Evolutionary conservation across 2,797 vertebrate species (phyloP).

Genomic region (Sebastes minor): DNA sequence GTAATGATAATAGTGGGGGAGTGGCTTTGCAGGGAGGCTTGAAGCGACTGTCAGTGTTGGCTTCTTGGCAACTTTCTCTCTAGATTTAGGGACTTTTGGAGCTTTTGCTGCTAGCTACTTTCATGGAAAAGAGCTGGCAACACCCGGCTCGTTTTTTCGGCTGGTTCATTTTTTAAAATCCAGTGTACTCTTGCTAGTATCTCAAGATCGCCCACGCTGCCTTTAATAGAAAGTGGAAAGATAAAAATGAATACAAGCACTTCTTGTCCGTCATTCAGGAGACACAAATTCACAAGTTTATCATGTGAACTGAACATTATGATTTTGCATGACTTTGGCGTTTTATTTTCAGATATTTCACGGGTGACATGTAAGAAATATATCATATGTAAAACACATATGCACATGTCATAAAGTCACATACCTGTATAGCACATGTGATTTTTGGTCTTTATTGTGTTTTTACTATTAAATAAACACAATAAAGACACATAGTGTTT

Average conservation of each 20-base stretch:
- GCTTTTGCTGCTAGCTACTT: too few relatives aligned
- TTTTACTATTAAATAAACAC: not conserved
- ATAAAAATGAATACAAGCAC: conserved; percentile 6
- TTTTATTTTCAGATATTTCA: not conserved
- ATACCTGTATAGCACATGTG: not conserved
- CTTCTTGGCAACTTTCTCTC: too few relatives aligned
- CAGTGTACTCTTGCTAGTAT: too few relatives aligned
- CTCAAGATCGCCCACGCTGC: too few relatives aligned
- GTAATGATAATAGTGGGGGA: too few relatives aligned
- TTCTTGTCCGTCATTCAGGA: not conserved
- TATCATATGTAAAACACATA: not conserved
- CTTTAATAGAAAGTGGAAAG: conserved; percentile 21
- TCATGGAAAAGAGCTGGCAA: too few relatives aligned
- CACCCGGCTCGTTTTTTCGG: fast-evolving
- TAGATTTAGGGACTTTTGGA: too few relatives aligned
- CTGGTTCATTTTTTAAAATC: fast-evolving
- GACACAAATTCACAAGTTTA: not conserved
- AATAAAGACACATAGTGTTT: too few relatives aligned
- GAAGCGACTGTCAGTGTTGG: too few relatives aligned
- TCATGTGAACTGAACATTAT: not conserved
- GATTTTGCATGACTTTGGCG: not conserved
- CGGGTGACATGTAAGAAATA: not conserved
- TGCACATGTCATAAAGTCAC: too few relatives aligned
- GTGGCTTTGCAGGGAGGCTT: too few relatives aligned
- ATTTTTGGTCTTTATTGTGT: not conserved